These are phyloP conservation scores for Sparidentex hasta DNA, from an alignment of 2,797 vertebrate genomes.

Conservation along the genomic window DNA sequence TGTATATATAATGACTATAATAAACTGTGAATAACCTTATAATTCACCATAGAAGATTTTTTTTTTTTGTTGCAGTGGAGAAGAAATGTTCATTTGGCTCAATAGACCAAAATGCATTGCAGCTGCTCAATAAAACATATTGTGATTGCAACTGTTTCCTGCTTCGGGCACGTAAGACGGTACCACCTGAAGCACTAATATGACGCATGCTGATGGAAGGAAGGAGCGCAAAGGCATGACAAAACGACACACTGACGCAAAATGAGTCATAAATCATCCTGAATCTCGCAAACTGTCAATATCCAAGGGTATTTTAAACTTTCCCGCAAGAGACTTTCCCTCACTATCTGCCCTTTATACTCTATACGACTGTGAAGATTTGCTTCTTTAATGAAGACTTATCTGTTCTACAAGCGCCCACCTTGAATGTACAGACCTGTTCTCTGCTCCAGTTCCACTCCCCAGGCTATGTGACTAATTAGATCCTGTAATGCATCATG, in stretches of 20 bases:
- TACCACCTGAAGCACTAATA: neutral
- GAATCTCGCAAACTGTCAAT: conserved; percentile 7
- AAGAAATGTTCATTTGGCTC: neutral
- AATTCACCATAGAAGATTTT: neutral
- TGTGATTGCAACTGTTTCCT: neutral
- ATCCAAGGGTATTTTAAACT: neutral
- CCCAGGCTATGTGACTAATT: conserved; percentile 67
- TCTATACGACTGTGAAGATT: conserved; percentile 4
- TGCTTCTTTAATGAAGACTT: conserved; percentile 55
- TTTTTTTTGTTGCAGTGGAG: neutral
- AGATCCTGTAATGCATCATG: conserved; percentile 66
- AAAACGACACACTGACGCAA: neutral
- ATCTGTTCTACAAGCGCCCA: conserved; percentile 39
- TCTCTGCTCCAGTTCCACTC: conserved; percentile 44
- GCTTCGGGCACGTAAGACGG: neutral
- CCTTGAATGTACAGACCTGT: conserved; percentile 47
- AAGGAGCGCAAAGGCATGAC: neutral
- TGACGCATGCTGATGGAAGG: neutral
- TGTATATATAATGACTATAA: too few species aligned
- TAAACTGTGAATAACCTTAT: too few species aligned
- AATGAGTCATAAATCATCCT: neutral
- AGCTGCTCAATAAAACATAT: neutral
- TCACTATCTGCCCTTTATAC: conserved; percentile 4
- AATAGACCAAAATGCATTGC: conserved; percentile 5
- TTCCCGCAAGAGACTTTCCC: neutral